Conservation (phyloP, 2,888 invertebrate genomes). For the Tetragnatha montana region DNA sequence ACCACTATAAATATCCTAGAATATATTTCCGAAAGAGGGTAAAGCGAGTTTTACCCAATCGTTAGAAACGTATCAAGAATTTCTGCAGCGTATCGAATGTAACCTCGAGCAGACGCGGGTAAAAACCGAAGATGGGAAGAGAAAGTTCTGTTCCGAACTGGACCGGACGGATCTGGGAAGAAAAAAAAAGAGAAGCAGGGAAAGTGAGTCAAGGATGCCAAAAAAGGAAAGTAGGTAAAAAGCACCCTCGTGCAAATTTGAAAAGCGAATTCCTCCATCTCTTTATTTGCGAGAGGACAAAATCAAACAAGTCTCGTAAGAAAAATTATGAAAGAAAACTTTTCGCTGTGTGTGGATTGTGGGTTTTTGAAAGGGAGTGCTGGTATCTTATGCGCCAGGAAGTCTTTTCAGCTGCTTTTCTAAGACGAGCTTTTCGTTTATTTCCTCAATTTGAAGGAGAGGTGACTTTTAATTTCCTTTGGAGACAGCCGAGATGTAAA, state of each 20-base stretch:
- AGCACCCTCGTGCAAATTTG: not conserved
- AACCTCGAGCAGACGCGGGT: constrained; percentile 1
- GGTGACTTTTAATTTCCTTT: constrained; percentile 44
- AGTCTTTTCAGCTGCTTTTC: constrained; percentile 28
- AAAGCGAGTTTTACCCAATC: not conserved
- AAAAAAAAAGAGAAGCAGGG: not conserved
- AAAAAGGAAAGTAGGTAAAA: not conserved
- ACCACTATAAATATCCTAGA: not conserved
- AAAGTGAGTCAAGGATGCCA: constrained; percentile 2
- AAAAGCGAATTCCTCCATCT: constrained; percentile 12
- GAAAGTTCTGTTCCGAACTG: not conserved
- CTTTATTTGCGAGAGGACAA: constrained; percentile 23
- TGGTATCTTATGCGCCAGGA: not conserved
- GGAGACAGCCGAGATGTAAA: constrained; percentile 9
- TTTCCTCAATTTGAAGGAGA: constrained; percentile 27
- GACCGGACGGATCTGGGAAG: not conserved
- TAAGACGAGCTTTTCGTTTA: constrained; percentile 12
- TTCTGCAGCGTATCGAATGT: not conserved
- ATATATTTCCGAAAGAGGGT: not conserved
- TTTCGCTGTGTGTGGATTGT: not conserved
- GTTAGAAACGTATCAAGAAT: not conserved
- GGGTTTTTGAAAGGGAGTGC: constrained; percentile 19
- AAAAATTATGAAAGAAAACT: constrained; percentile 2
- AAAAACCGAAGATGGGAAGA: not conserved
- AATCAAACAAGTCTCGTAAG: constrained; percentile 32